Evolutionary conservation across 2,888 invertebrate genomes (phyloP).

Genomic region (Nymphalis c-album): DNA sequence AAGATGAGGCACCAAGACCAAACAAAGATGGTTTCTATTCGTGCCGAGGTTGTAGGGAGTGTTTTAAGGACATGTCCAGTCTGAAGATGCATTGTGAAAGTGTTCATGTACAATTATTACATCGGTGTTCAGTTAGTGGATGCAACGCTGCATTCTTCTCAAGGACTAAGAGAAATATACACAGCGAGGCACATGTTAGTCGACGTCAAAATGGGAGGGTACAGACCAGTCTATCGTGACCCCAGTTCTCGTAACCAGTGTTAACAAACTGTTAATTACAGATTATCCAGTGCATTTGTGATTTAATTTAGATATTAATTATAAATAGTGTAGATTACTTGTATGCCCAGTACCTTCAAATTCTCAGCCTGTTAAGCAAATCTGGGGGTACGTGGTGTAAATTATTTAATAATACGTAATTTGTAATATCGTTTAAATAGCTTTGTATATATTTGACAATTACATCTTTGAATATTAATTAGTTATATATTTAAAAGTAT

Average conservation of each 20-base stretch:
- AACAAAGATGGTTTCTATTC: slow-evolving; percentile 85
- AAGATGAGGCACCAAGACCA: slow-evolving; percentile 84
- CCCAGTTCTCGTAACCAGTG: slow-evolving; percentile 42
- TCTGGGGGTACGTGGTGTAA: slow-evolving; percentile 25
- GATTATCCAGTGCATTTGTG: slow-evolving; percentile 69
- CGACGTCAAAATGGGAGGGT: slow-evolving; percentile 61
- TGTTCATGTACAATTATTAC: slow-evolving; percentile 85
- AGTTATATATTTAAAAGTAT: slow-evolving; percentile 16
- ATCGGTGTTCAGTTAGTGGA: slow-evolving; percentile 87
- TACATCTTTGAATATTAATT: slow-evolving; percentile 19
- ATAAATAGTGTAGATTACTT: slow-evolving; percentile 44
- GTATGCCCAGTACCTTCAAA: slow-evolving; percentile 56
- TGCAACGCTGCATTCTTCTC: slow-evolving; percentile 91
- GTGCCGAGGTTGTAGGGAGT: slow-evolving; percentile 86
- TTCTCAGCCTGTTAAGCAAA: slow-evolving; percentile 41
- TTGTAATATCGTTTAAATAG: slow-evolving; percentile 24
- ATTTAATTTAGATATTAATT: slow-evolving; percentile 61
- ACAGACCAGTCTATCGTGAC: slow-evolving; percentile 64
- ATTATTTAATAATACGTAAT: slow-evolving; percentile 24
- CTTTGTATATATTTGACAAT: slow-evolving; percentile 34
- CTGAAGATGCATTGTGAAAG: slow-evolving; percentile 88
- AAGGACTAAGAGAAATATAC: slow-evolving; percentile 88
- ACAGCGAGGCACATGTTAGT: slow-evolving; percentile 84
- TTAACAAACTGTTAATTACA: slow-evolving; percentile 33
- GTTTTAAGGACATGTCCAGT: slow-evolving; percentile 82